These are phyloP conservation scores for Aulostomus chinensis DNA, from an alignment of 2,797 vertebrate species.

Conservation along the genomic window DNA sequence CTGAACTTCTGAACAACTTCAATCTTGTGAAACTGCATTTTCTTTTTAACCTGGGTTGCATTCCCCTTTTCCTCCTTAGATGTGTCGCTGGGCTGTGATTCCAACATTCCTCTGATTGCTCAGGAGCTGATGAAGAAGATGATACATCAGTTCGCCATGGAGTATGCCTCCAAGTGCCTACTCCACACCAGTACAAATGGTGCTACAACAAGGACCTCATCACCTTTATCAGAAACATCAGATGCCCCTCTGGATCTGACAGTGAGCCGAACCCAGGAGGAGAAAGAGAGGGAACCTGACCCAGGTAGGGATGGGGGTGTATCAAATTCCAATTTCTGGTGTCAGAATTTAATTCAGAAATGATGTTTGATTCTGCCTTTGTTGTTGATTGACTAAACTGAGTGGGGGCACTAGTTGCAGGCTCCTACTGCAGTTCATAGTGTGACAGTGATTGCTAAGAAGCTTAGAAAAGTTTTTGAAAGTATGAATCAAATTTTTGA, in stretches of 20 bases:
- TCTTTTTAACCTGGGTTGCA: too few relatives aligned
- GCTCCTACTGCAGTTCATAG: too few relatives aligned
- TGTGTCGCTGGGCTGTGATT: constrained; percentile 92
- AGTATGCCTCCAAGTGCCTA: constrained; percentile 97
- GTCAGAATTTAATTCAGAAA: not conserved
- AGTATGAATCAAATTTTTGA: too few relatives aligned
- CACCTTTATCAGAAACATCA: constrained; percentile 83
- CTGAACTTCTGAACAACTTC: too few relatives aligned
- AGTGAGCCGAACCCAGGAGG: constrained; percentile 87
- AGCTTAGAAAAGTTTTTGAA: too few relatives aligned
- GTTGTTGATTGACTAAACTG: too few relatives aligned
- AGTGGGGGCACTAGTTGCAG: too few relatives aligned
- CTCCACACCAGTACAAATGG: constrained; percentile 87
- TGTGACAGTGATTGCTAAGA: too few relatives aligned
- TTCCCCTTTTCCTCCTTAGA: constrained; percentile 77
- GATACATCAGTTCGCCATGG: constrained; percentile 97
- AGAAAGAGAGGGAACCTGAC: constrained; percentile 76
- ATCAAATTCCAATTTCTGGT: not conserved
- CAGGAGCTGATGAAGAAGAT: constrained; percentile 99
- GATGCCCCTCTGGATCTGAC: constrained; percentile 97
- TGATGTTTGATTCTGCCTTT: not conserved
- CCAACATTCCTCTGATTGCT: constrained; percentile 95
- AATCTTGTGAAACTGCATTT: too few relatives aligned
- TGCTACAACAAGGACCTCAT: constrained; percentile 79
- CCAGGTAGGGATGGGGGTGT: constrained; percentile 78